Evolutionary conservation across 2,113 vertebrate genomes (phyloP).

Genomic region (Strigops habroptila): DNA sequence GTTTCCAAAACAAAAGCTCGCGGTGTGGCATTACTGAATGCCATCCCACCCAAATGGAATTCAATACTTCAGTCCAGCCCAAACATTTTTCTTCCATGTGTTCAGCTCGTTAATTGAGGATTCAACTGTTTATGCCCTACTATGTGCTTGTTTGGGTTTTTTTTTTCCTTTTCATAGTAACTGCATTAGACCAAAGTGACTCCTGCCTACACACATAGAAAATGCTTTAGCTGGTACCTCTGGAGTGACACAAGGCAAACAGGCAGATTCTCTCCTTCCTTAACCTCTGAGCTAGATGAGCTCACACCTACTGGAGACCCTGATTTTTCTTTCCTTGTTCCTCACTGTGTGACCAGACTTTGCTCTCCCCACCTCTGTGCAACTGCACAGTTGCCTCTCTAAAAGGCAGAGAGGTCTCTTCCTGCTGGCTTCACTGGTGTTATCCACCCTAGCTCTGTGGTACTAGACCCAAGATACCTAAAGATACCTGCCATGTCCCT

Average conservation of each 20-base stretch:
- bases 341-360: neutral
- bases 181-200: neutral
- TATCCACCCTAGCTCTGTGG: neutral
- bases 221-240: neutral
- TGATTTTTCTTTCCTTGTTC: neutral
- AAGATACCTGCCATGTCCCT: neutral
- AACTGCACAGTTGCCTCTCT: neutral
- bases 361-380: neutral
- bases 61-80: neutral
- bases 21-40: neutral
- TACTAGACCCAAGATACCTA: neutral
- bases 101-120: conserved; percentile 12
- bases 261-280: neutral
- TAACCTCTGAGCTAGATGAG: neutral
- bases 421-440: neutral
- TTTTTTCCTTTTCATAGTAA: neutral
- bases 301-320: neutral
- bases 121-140: neutral
- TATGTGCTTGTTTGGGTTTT: neutral
- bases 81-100: neutral
- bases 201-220: neutral
- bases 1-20: conserved; percentile 27
- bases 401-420: neutral
- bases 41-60: conserved; percentile 24
- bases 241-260: neutral